Conservation (phyloP, 2,113 vertebrate genomes). For the Scomber colias region DNA sequence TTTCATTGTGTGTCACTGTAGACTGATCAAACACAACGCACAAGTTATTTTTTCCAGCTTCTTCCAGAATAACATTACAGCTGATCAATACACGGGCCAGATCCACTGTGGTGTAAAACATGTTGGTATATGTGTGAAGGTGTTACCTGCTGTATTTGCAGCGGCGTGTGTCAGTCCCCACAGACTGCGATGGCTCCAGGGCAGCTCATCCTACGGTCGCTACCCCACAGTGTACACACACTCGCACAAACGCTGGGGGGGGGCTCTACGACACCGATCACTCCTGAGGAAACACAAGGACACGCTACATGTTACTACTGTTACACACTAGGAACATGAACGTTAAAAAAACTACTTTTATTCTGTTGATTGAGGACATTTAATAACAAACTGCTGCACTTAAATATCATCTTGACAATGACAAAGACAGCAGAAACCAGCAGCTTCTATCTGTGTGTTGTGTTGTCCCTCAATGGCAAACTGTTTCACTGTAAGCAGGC, state of each 20-base stretch:
- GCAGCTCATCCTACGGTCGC: slow-evolving; percentile 74
- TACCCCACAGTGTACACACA: slow-evolving; percentile 49
- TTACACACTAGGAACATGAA: not conserved
- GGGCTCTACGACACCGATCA: slow-evolving; percentile 55
- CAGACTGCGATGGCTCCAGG: slow-evolving; percentile 62
- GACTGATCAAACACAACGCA: slow-evolving; percentile 3
- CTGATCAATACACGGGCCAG: too few relatives aligned
- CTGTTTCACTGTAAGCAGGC: slow-evolving; percentile 2
- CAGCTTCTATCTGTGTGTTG: not conserved
- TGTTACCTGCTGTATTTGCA: slow-evolving; percentile 80
- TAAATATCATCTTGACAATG: not conserved
- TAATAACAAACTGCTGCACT: not conserved
- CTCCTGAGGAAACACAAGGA: slow-evolving; percentile 69
- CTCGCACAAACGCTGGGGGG: not conserved
- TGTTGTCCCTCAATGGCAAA: not conserved
- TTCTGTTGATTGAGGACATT: not conserved
- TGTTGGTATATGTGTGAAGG: slow-evolving; percentile 29
- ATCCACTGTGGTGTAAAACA: not conserved
- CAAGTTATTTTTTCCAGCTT: slow-evolving; percentile 11
- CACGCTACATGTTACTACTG: slow-evolving; percentile 7
- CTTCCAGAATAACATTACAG: too few relatives aligned
- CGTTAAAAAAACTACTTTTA: not conserved
- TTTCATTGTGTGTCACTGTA: slow-evolving; percentile 37
- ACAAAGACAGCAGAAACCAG: slow-evolving; percentile 3
- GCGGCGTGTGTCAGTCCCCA: slow-evolving; percentile 73